phyloP scores from a whole-genome alignment of 2,113 vertebrate genomes.

The Dromaius novaehollandiae region DNA sequence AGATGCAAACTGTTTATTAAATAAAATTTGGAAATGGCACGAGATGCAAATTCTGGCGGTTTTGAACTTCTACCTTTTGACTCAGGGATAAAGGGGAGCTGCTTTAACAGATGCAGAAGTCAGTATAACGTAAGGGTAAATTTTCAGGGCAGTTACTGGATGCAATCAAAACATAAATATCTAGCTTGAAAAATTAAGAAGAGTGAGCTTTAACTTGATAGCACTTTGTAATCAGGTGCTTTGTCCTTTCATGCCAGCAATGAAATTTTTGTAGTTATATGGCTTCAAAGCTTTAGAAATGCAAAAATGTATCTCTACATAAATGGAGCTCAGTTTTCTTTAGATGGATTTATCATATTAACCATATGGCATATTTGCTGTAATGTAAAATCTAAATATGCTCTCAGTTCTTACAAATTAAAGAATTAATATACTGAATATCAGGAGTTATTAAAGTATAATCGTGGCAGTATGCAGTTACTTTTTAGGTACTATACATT shows the following conservation, averaged over 20 bases:
- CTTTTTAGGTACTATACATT: not conserved
- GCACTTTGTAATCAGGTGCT: not conserved
- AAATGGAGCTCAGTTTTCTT: not conserved
- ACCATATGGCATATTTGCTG: not conserved
- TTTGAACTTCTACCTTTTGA: conserved; percentile 10
- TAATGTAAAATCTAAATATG: not conserved
- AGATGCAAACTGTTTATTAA: conserved; percentile 5
- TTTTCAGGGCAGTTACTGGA: not conserved
- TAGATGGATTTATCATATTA: not conserved
- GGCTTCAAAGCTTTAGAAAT: not conserved
- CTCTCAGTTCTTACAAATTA: not conserved
- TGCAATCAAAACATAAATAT: not conserved
- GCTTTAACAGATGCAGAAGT: not conserved
- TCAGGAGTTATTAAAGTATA: not conserved
- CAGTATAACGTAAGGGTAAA: not conserved
- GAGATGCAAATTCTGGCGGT: not conserved
- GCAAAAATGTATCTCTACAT: not conserved
- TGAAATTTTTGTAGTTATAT: not conserved
- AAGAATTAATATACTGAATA: not conserved
- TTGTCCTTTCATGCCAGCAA: not conserved
- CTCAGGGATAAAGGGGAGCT: not conserved
- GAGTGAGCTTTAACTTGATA: not conserved
- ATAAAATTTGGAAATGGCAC: not conserved
- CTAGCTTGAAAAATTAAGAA: not conserved
- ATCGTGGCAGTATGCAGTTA: not conserved